Conservation (phyloP, 2,888 invertebrate species). For the Anoncus sp. region DNA sequence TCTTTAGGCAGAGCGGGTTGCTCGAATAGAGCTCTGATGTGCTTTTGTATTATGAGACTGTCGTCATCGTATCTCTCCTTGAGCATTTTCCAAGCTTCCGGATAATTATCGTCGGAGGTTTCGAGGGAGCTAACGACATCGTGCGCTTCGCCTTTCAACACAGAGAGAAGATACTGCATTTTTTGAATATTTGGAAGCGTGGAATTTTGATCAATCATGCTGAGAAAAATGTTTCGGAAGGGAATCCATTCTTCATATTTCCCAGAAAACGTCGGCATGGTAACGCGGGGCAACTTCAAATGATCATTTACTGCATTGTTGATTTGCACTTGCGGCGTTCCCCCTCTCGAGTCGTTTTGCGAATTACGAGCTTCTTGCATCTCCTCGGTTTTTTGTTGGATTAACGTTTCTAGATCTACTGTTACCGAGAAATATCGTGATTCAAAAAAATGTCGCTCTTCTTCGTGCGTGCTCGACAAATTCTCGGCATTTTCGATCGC, state of each 20-base stretch:
- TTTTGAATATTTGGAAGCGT: slow-evolving; percentile 39
- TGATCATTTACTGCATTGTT: too few species aligned
- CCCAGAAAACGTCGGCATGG: slow-evolving; percentile 46
- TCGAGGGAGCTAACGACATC: slow-evolving; percentile 49
- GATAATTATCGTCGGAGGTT: slow-evolving; percentile 44
- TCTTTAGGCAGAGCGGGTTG: slow-evolving; percentile 51
- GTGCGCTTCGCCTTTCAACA: slow-evolving; percentile 34
- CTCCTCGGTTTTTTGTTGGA: too few species aligned
- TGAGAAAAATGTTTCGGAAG: slow-evolving; percentile 42
- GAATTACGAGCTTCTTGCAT: too few species aligned
- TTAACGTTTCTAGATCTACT: too few species aligned
- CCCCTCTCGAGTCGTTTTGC: too few species aligned
- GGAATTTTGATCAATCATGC: slow-evolving; percentile 36
- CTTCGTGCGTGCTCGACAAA: not conserved
- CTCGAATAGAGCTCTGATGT: slow-evolving; percentile 66
- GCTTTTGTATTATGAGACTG: slow-evolving; percentile 65
- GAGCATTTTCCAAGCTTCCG: slow-evolving; percentile 47
- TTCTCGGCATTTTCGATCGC: not conserved
- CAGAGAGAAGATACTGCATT: slow-evolving; percentile 44
- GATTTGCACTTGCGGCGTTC: too few species aligned
- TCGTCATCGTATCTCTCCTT: slow-evolving; percentile 66
- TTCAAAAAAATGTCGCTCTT: slow-evolving; percentile 39
- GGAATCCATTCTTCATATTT: slow-evolving; percentile 49
- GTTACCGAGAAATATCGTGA: slow-evolving; percentile 11
- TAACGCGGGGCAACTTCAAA: slow-evolving; percentile 38